Evolutionary conservation across 2,797 vertebrate species (phyloP).

Genomic region (Peromyscus melanophrys): DNA sequence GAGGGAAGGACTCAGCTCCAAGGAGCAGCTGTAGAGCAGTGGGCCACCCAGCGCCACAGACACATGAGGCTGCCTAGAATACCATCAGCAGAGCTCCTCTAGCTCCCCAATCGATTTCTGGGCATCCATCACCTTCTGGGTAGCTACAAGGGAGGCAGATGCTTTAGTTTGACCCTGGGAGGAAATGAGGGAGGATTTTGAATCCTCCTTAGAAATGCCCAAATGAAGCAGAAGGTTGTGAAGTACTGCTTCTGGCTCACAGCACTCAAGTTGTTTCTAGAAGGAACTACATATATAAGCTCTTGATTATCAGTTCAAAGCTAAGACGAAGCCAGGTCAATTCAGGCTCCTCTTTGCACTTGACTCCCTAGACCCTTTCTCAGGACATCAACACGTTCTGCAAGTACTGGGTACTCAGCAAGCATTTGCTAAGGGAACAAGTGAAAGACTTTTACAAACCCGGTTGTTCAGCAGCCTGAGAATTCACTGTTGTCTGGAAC

Average conservation of each 20-base stretch:
- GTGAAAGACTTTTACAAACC: neutral
- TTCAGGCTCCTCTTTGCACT: neutral
- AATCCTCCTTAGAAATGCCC: neutral
- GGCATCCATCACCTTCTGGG: neutral
- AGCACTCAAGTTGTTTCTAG: neutral
- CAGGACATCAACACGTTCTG: neutral
- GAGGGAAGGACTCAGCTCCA: neutral
- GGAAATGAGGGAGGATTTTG: neutral
- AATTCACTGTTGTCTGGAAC: neutral
- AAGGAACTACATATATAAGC: neutral
- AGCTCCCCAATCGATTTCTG: neutral
- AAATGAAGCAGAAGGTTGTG: neutral
- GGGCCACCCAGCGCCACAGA: neutral
- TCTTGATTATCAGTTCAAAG: neutral
- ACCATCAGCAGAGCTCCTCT: no score
- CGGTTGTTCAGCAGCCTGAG: neutral
- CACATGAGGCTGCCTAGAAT: neutral
- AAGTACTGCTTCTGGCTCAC: neutral
- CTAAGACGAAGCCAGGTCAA: neutral
- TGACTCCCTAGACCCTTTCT: neutral
- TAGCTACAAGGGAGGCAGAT: neutral
- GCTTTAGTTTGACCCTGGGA: neutral
- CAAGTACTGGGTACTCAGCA: neutral
- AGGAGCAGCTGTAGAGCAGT: neutral
- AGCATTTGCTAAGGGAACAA: slow-evolving; percentile 15